Evolutionary conservation across 2,797 vertebrate species (phyloP).

Genomic region (Sebastes hopkinsi): DNA sequence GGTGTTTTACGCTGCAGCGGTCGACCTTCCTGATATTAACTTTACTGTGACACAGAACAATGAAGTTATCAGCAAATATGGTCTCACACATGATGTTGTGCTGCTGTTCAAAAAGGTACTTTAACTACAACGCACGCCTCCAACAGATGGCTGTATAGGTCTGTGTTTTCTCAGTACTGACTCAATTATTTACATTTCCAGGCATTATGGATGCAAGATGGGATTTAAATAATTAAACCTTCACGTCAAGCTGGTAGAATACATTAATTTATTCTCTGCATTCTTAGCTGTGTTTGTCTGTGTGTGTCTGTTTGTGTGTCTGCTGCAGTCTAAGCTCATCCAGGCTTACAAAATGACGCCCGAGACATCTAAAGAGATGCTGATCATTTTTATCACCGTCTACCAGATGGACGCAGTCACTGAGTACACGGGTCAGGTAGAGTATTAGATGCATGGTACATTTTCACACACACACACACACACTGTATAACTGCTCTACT

Average conservation of each 20-base stretch:
- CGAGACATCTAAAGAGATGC: slow-evolving; percentile 75
- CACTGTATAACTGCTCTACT: background rate
- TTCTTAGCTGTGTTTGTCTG: slow-evolving; percentile 10
- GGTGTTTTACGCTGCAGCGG: slow-evolving; percentile 82
- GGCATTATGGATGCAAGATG: background rate
- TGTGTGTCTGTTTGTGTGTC: slow-evolving; percentile 14
- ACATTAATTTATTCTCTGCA: background rate
- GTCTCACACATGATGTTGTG: slow-evolving; percentile 80
- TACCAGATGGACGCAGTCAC: slow-evolving; percentile 90
- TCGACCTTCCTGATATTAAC: slow-evolving; percentile 86
- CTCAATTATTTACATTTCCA: background rate
- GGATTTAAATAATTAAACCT: slow-evolving; percentile 2
- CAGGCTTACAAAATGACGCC: slow-evolving; percentile 81
- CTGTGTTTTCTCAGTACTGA: background rate
- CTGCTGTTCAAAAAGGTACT: slow-evolving; percentile 89
- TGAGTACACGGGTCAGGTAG: slow-evolving; percentile 89
- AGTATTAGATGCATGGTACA: background rate
- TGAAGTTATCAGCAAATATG: slow-evolving; percentile 74
- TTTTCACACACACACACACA: background rate
- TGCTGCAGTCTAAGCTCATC: slow-evolving; percentile 78
- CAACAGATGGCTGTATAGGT: background rate
- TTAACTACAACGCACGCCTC: background rate
- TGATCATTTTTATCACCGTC: slow-evolving; percentile 84
- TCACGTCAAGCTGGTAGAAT: background rate
- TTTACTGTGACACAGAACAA: slow-evolving; percentile 83